Percentiles rank a stretch among this genome's conserved stretches.
Conservation (phyloP, 2,113 vertebrate genomes). For the Chauna torquata region DNA sequence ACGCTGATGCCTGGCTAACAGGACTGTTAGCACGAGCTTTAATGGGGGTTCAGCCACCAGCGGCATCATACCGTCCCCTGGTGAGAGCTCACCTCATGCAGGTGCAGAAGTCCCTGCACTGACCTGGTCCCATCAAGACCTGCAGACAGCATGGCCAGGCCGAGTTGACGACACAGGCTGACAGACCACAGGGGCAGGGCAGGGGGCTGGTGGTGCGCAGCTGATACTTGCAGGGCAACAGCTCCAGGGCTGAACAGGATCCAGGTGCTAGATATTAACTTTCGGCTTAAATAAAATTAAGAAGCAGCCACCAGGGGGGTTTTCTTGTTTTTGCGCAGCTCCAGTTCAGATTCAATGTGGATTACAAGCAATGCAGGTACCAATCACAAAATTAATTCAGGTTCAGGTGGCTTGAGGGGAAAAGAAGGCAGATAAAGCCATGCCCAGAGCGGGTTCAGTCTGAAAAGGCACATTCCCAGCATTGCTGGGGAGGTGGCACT, state of each 20-base stretch:
- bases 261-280: background rate
- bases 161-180: background rate
- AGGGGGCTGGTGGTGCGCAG: rapidly evolving
- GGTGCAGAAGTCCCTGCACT: background rate
- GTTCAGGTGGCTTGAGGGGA: background rate
- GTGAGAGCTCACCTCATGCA: rapidly evolving
- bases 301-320: background rate
- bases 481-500: background rate
- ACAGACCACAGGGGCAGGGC: background rate
- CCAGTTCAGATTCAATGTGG: rapidly evolving
- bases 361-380: background rate
- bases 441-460: background rate
- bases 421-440: background rate
- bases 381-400: background rate
- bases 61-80: background rate
- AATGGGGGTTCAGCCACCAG: background rate
- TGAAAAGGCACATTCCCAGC: background rate
- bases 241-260: background rate
- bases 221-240: background rate
- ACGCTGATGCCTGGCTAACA: rapidly evolving
- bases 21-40: background rate
- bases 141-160: rapidly evolving
- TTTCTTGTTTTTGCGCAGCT: background rate
- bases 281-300: background rate
- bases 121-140: background rate